phyloP scores from a whole-genome alignment of 2,797 vertebrate genomes.

The Muscicapa striata region DNA sequence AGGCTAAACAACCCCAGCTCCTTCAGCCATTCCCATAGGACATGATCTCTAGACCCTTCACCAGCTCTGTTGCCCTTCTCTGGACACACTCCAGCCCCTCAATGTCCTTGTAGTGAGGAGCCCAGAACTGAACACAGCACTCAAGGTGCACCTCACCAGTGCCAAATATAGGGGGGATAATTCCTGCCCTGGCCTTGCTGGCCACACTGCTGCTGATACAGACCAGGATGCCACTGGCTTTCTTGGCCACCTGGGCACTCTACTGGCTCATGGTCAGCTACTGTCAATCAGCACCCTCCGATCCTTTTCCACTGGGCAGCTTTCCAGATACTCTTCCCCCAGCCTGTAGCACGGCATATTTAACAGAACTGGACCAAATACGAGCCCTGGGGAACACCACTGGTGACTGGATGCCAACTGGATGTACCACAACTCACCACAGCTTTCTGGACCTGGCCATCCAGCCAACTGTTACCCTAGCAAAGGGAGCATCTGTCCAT shows the following conservation, averaged over 20 bases:
- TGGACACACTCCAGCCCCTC: not conserved
- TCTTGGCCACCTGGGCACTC: not conserved
- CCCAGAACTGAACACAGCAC: not conserved
- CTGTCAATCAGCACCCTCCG: not conserved
- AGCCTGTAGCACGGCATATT: not conserved
- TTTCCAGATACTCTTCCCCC: not conserved
- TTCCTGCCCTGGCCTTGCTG: not conserved
- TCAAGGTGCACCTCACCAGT: rapidly evolving
- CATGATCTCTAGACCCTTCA: not conserved
- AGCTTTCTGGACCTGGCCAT: rapidly evolving
- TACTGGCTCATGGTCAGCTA: not conserved
- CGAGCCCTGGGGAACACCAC: not conserved
- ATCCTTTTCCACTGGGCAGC: not conserved
- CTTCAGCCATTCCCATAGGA: not conserved
- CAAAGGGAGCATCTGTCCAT: not conserved
- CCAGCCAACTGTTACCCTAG: not conserved
- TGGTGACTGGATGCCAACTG: not conserved
- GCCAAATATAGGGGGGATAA: rapidly evolving
- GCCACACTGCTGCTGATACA: not conserved
- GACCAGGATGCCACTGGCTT: not conserved
- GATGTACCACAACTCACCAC: not conserved
- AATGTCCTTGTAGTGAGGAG: not conserved
- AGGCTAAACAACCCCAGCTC: not conserved
- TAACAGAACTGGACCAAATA: not conserved
- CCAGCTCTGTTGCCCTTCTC: not conserved